Evolutionary conservation across 2,797 vertebrate genomes (phyloP).

Genomic region (Rachycentron canadum): DNA sequence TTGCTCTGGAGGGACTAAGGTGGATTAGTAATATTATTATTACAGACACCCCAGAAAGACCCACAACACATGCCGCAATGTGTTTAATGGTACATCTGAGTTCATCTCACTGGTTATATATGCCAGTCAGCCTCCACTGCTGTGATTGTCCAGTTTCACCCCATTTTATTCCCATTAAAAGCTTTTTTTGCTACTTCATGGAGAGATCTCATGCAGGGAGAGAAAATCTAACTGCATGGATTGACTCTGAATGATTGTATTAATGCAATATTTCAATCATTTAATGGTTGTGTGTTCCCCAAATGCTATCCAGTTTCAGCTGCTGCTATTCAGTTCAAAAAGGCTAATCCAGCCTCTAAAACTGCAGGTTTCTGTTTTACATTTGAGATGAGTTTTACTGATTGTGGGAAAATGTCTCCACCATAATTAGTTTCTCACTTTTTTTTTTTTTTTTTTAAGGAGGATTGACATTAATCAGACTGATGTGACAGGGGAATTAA

Average conservation of each 20-base stretch:
- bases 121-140: background rate
- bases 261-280: conserved; percentile 1
- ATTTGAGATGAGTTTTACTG: background rate
- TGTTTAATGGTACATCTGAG: background rate
- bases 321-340: no score
- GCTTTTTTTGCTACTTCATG: background rate
- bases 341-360: background rate
- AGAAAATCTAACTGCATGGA: background rate
- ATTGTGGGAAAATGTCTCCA: conserved; percentile 3
- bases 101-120: background rate
- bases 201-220: conserved; percentile 1
- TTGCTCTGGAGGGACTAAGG: background rate
- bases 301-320: background rate
- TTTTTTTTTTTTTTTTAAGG: no score
- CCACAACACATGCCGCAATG: background rate
- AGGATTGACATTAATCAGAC: background rate
- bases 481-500: background rate
- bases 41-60: background rate
- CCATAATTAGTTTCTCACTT: background rate
- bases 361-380: background rate
- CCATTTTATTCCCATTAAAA: conserved; percentile 2
- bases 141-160: conserved; percentile 14
- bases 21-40: background rate
- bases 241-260: background rate
- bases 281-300: background rate